Conservation (phyloP, 2,797 vertebrate species). For the Sebastes nivosus region DNA sequence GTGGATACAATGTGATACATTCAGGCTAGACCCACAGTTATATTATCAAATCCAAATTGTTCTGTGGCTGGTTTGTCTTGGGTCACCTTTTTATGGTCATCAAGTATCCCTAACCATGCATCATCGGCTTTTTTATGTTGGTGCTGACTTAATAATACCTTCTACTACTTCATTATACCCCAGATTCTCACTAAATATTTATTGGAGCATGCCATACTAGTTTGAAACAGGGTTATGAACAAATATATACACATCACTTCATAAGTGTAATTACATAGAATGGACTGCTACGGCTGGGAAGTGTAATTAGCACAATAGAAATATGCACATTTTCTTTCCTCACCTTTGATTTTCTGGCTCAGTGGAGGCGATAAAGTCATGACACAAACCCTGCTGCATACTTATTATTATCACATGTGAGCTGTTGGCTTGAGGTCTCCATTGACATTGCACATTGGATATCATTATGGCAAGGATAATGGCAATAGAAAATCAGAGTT, state of each 20-base stretch:
- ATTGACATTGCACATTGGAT: slow-evolving; percentile 25
- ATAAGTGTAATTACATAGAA: slow-evolving; percentile 13
- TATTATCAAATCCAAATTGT: not conserved
- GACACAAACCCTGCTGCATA: slow-evolving; percentile 18
- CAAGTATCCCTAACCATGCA: not conserved
- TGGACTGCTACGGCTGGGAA: not conserved
- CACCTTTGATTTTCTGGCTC: slow-evolving; percentile 50
- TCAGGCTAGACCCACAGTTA: not conserved
- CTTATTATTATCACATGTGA: slow-evolving; percentile 30
- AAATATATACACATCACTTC: slow-evolving; percentile 20
- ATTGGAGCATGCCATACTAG: not conserved
- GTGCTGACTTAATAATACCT: not conserved
- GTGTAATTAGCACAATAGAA: slow-evolving; percentile 34
- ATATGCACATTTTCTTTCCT: slow-evolving; percentile 24
- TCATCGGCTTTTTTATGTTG: not conserved
- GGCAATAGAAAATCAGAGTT: slow-evolving; percentile 22
- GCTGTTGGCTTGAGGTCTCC: slow-evolving; percentile 22
- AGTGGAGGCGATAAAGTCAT: slow-evolving; percentile 31
- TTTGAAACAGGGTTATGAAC: slow-evolving; percentile 21
- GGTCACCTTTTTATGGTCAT: not conserved
- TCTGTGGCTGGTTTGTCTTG: not conserved
- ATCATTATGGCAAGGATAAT: slow-evolving; percentile 48
- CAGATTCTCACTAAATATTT: slow-evolving; percentile 17
- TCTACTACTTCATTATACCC: slow-evolving; percentile 1
- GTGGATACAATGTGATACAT: not conserved